Evolutionary conservation across 2,888 invertebrate genomes (phyloP), one percentile per base, ranked within the genome.

Genomic region (Leptinotarsa tumamoca): DNA sequence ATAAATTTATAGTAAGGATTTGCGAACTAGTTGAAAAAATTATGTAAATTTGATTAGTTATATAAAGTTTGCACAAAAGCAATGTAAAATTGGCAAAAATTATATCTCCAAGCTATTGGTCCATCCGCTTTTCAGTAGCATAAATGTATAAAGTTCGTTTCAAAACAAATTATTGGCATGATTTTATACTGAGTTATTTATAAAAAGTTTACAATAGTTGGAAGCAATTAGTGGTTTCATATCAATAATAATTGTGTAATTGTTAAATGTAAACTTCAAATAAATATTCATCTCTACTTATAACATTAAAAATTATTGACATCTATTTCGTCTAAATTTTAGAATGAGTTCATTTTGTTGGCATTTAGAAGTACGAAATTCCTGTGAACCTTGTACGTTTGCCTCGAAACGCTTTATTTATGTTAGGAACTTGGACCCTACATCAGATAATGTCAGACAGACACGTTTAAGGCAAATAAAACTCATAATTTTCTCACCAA

Each of bases 391-490:
- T 84, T 83, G 81, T 81, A 81, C 80, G 80, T 68, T 72, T 63
- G 58, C 66, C 72, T 67, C 58, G 61, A 67, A 58, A 75, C 50
- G 14, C 58, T 73, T 76, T 72, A 69, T 78, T 71, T 77, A 73
- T 79, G 76, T 83, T 86, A 87, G 87, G 87, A 87, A 87, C 87
- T 87, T 87, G 87, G 87, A 87, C 87, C 87, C 86, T 80, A 74
- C 81, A 74, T 75, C 76, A 78, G 82, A 83, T 78, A 83, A 81
- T 74, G 69, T 82, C 81, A 82, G 82, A 82, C 78, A 79, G 84
- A 84, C 85, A 85, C 84, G 82, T 83, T 83, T 82, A 83, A 82
- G 82, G 83, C 75, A 83, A 84, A 85, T 85, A 85, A 85, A 86
- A 86, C 85, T 81, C 85, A 80, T 78, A 61, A 72, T 71, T 80